phyloP scores from a whole-genome alignment of 1,140 invertebrate genomes.

The Brachionus calyciflorus region DNA sequence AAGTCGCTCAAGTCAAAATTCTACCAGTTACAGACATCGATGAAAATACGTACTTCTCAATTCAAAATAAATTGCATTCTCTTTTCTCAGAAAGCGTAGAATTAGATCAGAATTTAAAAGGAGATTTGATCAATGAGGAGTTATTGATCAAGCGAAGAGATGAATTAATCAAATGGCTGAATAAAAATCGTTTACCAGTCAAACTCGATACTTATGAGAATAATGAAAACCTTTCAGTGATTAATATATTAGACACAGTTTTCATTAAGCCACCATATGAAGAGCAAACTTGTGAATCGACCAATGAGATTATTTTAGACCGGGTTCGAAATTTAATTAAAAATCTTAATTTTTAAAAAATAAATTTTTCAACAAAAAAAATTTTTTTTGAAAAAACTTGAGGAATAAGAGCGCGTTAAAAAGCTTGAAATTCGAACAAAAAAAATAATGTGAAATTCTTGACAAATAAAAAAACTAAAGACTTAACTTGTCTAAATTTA shows the following conservation, averaged over 20 bases:
- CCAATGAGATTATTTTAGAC: slow-evolving; percentile 41
- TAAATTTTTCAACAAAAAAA: neutral
- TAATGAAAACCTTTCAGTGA: neutral
- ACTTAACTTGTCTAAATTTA: neutral
- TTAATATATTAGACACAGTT: slow-evolving; percentile 40
- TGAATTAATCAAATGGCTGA: neutral
- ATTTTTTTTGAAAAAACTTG: no score
- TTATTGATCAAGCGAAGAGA: neutral
- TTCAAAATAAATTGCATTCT: neutral
- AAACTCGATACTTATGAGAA: neutral
- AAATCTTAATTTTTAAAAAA: neutral
- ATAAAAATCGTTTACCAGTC: slow-evolving; percentile 25
- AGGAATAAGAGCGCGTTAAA: slow-evolving; percentile 27
- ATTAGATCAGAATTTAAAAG: neutral
- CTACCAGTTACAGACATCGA: neutral
- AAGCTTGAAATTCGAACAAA: neutral
- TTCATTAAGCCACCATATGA: slow-evolving; percentile 6
- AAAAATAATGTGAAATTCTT: no score
- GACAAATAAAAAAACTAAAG: no score
- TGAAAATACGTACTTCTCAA: neutral
- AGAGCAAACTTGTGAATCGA: slow-evolving; percentile 26
- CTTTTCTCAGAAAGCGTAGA: neutral
- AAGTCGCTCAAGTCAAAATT: neutral
- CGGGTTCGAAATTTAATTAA: slow-evolving; percentile 27
- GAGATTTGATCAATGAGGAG: neutral